Conservation (phyloP, 2,797 vertebrate genomes). For the Hephaestus fuliginosus region DNA sequence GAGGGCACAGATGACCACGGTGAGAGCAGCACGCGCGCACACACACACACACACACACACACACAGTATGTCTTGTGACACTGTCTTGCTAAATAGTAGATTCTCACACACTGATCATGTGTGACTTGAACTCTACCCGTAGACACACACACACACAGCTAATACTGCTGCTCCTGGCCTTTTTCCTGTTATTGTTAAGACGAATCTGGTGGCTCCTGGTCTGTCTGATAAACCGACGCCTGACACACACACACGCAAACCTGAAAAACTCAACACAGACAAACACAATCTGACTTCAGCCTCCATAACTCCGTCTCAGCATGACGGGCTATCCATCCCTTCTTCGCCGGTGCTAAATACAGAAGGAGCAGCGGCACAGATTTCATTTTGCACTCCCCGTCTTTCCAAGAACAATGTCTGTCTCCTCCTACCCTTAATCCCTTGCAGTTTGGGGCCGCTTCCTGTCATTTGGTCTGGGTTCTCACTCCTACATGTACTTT, state of each 20-base stretch:
- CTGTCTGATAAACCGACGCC: slow-evolving; percentile 28
- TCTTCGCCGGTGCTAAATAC: neutral
- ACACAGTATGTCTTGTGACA: slow-evolving; percentile 65
- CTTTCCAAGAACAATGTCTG: slow-evolving; percentile 28
- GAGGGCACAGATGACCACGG: slow-evolving; percentile 32
- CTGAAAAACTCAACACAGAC: slow-evolving; percentile 9
- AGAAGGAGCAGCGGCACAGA: neutral
- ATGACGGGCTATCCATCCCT: neutral
- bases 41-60: slow-evolving; percentile 45
- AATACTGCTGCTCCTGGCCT: slow-evolving; percentile 7
- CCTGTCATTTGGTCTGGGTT: slow-evolving; percentile 27
- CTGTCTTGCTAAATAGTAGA: slow-evolving; percentile 52
- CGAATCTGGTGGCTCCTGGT: slow-evolving; percentile 28
- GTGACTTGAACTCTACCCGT: slow-evolving; percentile 40
- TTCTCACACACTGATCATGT: slow-evolving; percentile 63
- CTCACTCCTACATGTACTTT: slow-evolving; percentile 8
- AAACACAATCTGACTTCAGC: neutral
- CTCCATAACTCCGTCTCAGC: neutral
- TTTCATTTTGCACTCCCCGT: neutral
- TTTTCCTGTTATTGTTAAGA: slow-evolving; percentile 69
- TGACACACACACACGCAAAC: neutral
- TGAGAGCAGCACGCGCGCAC: slow-evolving; percentile 8
- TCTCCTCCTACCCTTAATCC: slow-evolving; percentile 43
- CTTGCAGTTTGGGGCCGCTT: slow-evolving; percentile 21
- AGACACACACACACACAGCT: neutral